Conservation (phyloP, 2,113 vertebrate genomes). For the Gnathonemus longibarbis region DNA sequence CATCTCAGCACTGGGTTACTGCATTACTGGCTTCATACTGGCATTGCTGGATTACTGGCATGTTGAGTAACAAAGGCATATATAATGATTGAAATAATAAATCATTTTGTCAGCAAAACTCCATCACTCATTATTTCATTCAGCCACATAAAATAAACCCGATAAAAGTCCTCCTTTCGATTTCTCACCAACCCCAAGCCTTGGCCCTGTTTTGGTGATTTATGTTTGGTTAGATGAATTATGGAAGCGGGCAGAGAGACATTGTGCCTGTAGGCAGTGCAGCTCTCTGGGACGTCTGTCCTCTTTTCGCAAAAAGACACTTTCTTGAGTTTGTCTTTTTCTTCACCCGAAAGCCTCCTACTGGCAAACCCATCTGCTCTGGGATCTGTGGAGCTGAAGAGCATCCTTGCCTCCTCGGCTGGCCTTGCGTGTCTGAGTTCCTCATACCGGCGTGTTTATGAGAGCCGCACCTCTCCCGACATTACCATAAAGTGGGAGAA, state of each 20-base stretch:
- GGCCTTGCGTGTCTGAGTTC: not conserved
- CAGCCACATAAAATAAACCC: not conserved
- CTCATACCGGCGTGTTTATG: not conserved
- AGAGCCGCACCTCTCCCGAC: not conserved
- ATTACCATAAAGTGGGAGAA: not conserved
- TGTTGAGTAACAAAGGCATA: not conserved
- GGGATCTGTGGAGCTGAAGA: not conserved
- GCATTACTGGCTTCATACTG: not conserved
- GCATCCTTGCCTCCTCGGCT: not conserved
- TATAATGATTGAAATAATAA: not conserved
- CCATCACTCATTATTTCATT: not conserved
- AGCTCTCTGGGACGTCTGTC: not conserved
- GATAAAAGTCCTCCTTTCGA: not conserved
- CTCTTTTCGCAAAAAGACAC: not conserved
- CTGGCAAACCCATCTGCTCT: constrained; percentile 8
- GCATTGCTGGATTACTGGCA: not conserved
- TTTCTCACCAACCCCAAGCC: not conserved
- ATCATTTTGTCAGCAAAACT: not conserved
- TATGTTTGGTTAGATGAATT: not conserved
- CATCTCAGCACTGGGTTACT: not conserved
- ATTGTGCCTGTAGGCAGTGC: not conserved
- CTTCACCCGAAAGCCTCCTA: not conserved
- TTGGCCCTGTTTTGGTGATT: not conserved
- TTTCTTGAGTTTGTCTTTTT: not conserved
- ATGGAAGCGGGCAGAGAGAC: not conserved